phyloP scores from a whole-genome alignment of 2,113 vertebrate species.

The Alexandromys fortis region DNA sequence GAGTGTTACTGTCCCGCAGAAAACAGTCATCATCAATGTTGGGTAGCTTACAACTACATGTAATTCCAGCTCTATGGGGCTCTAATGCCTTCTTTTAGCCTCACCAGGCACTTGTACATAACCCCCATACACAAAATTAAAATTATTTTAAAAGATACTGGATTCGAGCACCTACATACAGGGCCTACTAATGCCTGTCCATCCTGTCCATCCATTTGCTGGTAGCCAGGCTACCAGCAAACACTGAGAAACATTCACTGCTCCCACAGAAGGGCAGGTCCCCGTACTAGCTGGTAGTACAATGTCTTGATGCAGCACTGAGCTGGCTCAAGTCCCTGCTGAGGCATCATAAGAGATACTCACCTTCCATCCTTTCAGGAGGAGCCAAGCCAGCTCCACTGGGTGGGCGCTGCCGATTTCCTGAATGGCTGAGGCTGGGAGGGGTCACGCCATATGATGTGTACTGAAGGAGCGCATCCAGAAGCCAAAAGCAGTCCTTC shows the following conservation, averaged over 20 bases:
- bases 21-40: not conserved
- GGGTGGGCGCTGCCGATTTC: conserved; percentile 91
- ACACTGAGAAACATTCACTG: not conserved
- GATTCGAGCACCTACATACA: too few species aligned
- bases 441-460: conserved; percentile 95
- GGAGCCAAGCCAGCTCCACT: conserved; percentile 85
- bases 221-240: not conserved
- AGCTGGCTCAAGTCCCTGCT: fast-evolving
- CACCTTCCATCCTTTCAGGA: conserved; percentile 97
- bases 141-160: not conserved
- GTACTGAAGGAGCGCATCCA: conserved; percentile 97
- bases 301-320: not conserved
- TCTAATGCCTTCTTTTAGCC: not conserved
- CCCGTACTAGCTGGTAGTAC: not conserved
- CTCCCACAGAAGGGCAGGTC: not conserved
- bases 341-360: not conserved
- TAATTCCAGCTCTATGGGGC: not conserved
- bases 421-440: conserved; percentile 95
- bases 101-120: not conserved
- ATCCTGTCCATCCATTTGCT: too few species aligned
- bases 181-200: fast-evolving
- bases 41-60: not conserved
- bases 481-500: conserved; percentile 99
- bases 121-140: not conserved
- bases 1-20: not conserved